Evolutionary conservation across 2,113 vertebrate genomes (phyloP).

Genomic region (Oxyura jamaicensis): DNA sequence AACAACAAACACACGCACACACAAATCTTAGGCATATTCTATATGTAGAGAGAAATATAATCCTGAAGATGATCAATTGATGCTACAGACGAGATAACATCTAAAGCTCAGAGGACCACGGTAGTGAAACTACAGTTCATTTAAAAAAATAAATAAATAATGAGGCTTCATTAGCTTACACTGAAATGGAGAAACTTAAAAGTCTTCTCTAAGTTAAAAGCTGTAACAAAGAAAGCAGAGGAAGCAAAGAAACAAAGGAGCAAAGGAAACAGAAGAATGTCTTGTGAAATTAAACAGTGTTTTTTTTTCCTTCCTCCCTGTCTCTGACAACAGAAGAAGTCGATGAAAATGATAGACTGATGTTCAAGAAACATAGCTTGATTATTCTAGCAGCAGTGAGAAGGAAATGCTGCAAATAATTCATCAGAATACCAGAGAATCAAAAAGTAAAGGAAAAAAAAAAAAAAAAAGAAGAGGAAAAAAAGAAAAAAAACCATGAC

Average conservation of each 20-base stretch:
- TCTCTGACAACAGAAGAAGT: slow-evolving; percentile 51
- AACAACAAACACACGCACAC: not conserved
- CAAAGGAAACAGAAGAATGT: slow-evolving; percentile 50
- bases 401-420: slow-evolving; percentile 73
- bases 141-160: slow-evolving; percentile 68
- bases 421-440: slow-evolving; percentile 68
- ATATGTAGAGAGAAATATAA: not conserved
- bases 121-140: slow-evolving; percentile 50
- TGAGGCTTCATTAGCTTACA: slow-evolving; percentile 63
- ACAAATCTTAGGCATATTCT: not conserved
- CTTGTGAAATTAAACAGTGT: slow-evolving; percentile 65
- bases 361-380: slow-evolving; percentile 67
- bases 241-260: slow-evolving; percentile 57
- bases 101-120: slow-evolving; percentile 38
- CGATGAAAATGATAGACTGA: slow-evolving; percentile 67
- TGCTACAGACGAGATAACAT: not conserved
- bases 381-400: slow-evolving; percentile 69
- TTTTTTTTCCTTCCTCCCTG: not conserved
- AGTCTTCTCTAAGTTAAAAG: slow-evolving; percentile 66
- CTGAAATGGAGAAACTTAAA: slow-evolving; percentile 58
- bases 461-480: too few species aligned
- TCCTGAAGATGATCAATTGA: slow-evolving; percentile 33
- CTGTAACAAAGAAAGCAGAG: slow-evolving; percentile 57
- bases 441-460: not conserved
- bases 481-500: slow-evolving; percentile 60